Evolutionary conservation across 2,888 invertebrate species (phyloP).

Genomic region (Priocnemis perturbator): DNA sequence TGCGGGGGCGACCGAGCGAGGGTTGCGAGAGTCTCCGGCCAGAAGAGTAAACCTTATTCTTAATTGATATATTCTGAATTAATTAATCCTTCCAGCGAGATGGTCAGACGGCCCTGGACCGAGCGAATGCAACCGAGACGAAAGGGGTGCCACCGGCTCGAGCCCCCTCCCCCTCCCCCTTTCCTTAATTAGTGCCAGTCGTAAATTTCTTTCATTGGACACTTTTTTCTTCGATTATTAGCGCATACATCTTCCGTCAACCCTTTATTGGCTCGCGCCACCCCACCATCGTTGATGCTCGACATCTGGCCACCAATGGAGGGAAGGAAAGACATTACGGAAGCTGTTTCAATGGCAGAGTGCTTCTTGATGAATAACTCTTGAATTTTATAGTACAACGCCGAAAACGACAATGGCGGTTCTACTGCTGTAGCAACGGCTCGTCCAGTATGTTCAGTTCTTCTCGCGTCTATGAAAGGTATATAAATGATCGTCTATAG

Average conservation of each 20-base stretch:
- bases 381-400: no score
- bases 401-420: no score
- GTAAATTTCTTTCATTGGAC: conserved; percentile 75
- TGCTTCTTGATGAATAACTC: no score
- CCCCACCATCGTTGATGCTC: conserved; percentile 63
- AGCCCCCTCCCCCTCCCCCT: conserved; percentile 69
- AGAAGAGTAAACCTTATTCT: conserved; percentile 74
- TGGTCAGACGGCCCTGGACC: conserved; percentile 41
- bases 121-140: conserved; percentile 19
- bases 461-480: no score
- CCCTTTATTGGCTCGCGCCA: conserved; percentile 68
- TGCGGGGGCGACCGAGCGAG: conserved; percentile 25
- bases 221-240: conserved; percentile 75
- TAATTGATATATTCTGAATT: conserved; percentile 76
- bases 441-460: no score
- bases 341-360: no score
- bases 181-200: conserved; percentile 74
- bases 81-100: conserved; percentile 71
- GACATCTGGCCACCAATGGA: conserved; percentile 63
- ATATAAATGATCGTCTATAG: no score
- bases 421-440: no score
- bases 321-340: conserved; percentile 3
- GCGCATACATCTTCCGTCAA: conserved; percentile 73
- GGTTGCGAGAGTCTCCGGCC: conserved; percentile 50
- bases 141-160: conserved; percentile 35